Evolutionary conservation across 2,888 invertebrate species (phyloP).

Genomic region (Girardia tigrina): DNA sequence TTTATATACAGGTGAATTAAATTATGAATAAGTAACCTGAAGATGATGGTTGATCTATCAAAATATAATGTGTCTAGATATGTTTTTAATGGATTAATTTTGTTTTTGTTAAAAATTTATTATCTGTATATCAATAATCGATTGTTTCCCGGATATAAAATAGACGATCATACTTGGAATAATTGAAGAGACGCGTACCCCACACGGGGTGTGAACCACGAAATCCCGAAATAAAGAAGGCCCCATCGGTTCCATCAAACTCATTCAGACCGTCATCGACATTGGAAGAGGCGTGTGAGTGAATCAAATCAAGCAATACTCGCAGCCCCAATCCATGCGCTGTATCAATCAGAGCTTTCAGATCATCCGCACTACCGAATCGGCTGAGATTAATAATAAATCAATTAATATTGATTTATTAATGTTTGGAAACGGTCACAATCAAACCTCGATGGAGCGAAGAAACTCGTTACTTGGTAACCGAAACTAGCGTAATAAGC

Average conservation of each 20-base stretch:
- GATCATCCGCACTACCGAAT: conserved; percentile 62
- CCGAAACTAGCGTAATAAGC: conserved; percentile 99
- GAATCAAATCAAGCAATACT: conserved; percentile 85
- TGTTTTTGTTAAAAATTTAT: too few relatives aligned
- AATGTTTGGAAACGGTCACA: too few relatives aligned
- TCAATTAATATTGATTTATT: conserved; percentile 36
- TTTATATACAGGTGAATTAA: too few relatives aligned
- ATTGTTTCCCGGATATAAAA: too few relatives aligned
- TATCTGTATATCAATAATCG: too few relatives aligned
- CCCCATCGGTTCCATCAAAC: conserved; percentile 81
- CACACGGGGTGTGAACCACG: conserved; percentile 79
- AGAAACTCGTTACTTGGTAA: conserved; percentile 81
- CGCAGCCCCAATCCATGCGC: conserved; percentile 76
- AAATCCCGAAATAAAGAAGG: conserved; percentile 80
- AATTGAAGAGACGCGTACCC: conserved; percentile 94
- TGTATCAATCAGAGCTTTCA: conserved; percentile 78
- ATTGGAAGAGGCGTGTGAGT: conserved; percentile 97
- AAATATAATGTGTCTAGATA: too few relatives aligned
- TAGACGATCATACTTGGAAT: conserved; percentile 54
- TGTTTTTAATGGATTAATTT: too few relatives aligned
- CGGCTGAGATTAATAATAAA: background rate
- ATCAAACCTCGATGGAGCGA: conserved; percentile 78
- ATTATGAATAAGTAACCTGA: too few relatives aligned
- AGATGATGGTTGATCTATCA: too few relatives aligned
- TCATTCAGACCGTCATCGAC: conserved; percentile 83